A percentile compares a stretch with the other conserved stretches of the same genome.
Evolutionary conservation across 2,888 invertebrate species (phyloP).

Genomic region (Protophormia terraenovae): DNA sequence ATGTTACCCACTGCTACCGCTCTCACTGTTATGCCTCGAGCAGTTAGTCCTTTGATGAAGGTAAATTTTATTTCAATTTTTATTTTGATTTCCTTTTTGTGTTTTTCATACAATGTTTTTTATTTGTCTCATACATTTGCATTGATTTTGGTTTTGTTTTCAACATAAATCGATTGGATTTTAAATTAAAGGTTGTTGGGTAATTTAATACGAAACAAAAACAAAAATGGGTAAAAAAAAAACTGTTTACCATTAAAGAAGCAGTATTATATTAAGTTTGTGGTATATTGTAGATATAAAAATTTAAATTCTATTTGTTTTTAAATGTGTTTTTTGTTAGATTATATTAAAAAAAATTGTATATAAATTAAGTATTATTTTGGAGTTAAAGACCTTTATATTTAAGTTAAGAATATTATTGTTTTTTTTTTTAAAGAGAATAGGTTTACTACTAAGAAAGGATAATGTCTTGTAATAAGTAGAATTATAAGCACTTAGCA

Average conservation of each 20-base stretch:
- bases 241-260: background rate
- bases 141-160: constrained; percentile 31
- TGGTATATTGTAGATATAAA: background rate
- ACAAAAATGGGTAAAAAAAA: background rate
- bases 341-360: too few relatives aligned
- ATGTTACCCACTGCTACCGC: constrained; percentile 75
- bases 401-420: too few relatives aligned
- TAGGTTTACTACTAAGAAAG: too few relatives aligned
- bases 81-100: background rate
- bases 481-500: too few relatives aligned
- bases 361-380: background rate
- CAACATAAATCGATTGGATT: background rate
- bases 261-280: background rate
- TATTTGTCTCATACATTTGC: background rate
- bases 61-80: constrained; percentile 69
- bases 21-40: constrained; percentile 75
- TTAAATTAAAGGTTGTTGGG: background rate
- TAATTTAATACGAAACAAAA: background rate
- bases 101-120: background rate
- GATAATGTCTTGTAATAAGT: too few relatives aligned
- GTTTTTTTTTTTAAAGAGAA: too few relatives aligned
- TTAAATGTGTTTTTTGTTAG: too few relatives aligned
- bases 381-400: too few relatives aligned
- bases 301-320: background rate
- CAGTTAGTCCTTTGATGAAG: constrained; percentile 81